phyloP scores from a whole-genome alignment of 2,888 invertebrate species.

The Metopia argyrocephala region DNA sequence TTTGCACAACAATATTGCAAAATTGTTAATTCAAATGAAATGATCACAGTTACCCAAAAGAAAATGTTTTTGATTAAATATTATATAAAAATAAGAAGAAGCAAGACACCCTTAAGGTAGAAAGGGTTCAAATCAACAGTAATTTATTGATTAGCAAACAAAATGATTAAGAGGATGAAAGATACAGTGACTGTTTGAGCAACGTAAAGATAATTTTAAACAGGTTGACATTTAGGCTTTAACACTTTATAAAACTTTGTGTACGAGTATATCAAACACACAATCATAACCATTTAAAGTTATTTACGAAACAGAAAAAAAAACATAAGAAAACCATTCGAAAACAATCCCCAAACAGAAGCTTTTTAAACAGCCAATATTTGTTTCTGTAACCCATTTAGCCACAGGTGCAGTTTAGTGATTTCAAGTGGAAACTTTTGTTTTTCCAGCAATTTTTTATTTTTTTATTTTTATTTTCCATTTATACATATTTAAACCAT shows the following conservation, averaged over 20 bases:
- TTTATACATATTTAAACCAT: conserved; percentile 21
- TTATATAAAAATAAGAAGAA: background rate
- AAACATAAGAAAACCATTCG: conserved; percentile 6
- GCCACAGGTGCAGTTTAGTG: conserved; percentile 65
- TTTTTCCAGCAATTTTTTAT: conserved; percentile 47
- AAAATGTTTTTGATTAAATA: background rate
- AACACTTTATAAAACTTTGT: conserved; percentile 53
- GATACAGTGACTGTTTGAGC: conserved; percentile 9
- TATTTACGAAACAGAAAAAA: conserved; percentile 9
- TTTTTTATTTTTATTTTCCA: background rate
- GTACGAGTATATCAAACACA: no score
- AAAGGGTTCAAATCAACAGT: conserved; percentile 43
- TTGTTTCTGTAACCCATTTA: conserved; percentile 60
- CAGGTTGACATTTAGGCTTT: conserved; percentile 62
- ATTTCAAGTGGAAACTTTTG: conserved; percentile 63
- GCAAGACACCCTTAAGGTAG: background rate
- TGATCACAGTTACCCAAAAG: conserved; percentile 30
- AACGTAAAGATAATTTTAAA: conserved; percentile 36
- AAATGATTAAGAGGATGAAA: background rate
- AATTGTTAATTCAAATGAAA: conserved; percentile 59
- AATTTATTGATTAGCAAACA: conserved; percentile 30
- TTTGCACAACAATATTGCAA: conserved; percentile 63
- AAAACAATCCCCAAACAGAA: conserved; percentile 40
- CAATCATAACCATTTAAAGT: conserved; percentile 45
- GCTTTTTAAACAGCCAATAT: conserved; percentile 44